Evolutionary conservation across 1,140 invertebrate genomes (phyloP), one percentile per base, ranked within the genome.

Genomic region (Lasioglossum baleicum): DNA sequence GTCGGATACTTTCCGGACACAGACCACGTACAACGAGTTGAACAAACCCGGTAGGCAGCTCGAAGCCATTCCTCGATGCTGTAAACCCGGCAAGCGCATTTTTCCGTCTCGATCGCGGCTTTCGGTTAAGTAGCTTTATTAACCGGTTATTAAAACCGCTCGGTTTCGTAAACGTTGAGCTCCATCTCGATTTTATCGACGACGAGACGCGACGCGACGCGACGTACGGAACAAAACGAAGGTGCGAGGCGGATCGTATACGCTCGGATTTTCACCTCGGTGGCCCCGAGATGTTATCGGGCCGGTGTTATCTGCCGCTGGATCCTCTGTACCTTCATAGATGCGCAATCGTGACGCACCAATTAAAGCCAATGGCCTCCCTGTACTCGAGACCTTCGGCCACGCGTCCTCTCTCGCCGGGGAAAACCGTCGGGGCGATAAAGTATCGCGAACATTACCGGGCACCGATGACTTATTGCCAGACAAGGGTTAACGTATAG

Each of bases 381-480:
- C 26, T 82, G 74, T 71, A 58, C 83, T 58, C 80, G 42, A 61
- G 83, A 72, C 66, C 75, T 51, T 82, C 75, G 83, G 81, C 84
- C 84, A 85, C 75, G 81, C 75, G 83, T 79, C 80, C 68, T 75
- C 65, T 61, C 51, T 31, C 56, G 51, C 17, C 56, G 63, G 56
- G 61, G 68, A 78, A 80, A 66, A 86, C 68, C 80, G 64, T 80
- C 72, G 69, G 69, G 35, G 35, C 68, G 83, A 72, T 75, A 80
- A 85, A 85, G 83, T 83, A 83, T 70, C 63, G 73, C 66, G 66
- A 80, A 40, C 80, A 85, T 86, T 85, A 83, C 80, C 75, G 68
- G 61, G 6, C 72, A 56, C 67, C 81, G 74, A 86, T 86, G 83
- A 86, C 84, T 86, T 86, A 86, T 86, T 73, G 75, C 69, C 7